These are phyloP conservation scores for Aulostomus chinensis DNA, from an alignment of 2,797 vertebrate genomes.

Conservation along the genomic window DNA sequence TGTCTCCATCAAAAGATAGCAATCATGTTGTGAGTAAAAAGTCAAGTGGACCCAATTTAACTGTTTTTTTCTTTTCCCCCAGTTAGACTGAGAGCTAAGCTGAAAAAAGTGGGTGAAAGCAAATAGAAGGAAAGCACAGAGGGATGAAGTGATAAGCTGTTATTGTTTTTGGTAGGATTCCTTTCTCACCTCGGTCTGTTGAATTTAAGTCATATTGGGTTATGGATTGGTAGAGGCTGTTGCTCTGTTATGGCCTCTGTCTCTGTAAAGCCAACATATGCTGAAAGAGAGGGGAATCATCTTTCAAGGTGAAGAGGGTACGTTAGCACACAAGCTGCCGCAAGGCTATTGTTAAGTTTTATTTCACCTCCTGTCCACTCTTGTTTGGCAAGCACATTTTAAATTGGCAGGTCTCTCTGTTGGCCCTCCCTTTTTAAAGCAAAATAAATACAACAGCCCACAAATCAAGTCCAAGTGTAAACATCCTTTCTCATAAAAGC, in stretches of 20 bases:
- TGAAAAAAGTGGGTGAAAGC: neutral
- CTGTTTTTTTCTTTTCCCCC: neutral
- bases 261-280: conserved; percentile 22
- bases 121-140: conserved; percentile 5
- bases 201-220: conserved; percentile 20
- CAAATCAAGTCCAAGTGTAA: too few relatives aligned
- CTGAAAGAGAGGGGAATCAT: conserved; percentile 13
- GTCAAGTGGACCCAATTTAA: conserved; percentile 24
- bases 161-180: conserved; percentile 22
- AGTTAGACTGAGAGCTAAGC: neutral
- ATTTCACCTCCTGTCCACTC: conserved; percentile 19
- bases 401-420: conserved; percentile 15
- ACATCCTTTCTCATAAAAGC: too few relatives aligned
- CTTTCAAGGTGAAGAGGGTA: conserved; percentile 43
- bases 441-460: too few relatives aligned
- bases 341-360: conserved; percentile 30
- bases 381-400: conserved; percentile 33
- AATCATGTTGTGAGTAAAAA: conserved; percentile 17
- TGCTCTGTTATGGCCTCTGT: conserved; percentile 27
- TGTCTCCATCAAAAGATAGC: conserved; percentile 38
- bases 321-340: conserved; percentile 13
- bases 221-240: conserved; percentile 15
- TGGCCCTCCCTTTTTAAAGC: too few relatives aligned
- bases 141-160: conserved; percentile 12
- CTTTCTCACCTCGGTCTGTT: conserved; percentile 12